Percentiles rank a stretch among this genome's conserved stretches.
Conservation (phyloP, 2,888 invertebrate species). For the Platynereis dumerilii region DNA sequence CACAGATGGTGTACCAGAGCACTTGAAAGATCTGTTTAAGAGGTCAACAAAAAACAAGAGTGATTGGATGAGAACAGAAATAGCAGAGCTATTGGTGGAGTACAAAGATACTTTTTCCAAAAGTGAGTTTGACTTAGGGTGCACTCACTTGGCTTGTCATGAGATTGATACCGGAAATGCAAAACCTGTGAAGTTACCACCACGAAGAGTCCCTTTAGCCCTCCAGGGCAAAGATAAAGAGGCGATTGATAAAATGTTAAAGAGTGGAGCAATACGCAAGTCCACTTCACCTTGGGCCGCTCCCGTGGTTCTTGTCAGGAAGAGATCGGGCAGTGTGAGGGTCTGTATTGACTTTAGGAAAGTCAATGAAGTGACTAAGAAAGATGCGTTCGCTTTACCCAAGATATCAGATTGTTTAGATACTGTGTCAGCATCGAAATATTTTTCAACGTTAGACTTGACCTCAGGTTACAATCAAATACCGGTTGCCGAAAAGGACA, state of each 20-base stretch:
- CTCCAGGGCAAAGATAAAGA: neutral
- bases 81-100: neutral
- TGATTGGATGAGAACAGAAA: neutral
- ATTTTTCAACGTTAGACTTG: constrained; percentile 35
- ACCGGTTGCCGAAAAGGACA: constrained; percentile 12
- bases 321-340: constrained; percentile 27
- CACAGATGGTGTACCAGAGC: neutral
- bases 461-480: constrained; percentile 18
- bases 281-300: constrained; percentile 7
- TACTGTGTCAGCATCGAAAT: constrained; percentile 27
- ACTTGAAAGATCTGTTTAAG: neutral
- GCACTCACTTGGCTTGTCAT: neutral
- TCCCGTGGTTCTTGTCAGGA: constrained; percentile 4
- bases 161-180: constrained; percentile 5
- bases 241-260: neutral
- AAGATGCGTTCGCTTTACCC: constrained; percentile 33
- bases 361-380: constrained; percentile 30
- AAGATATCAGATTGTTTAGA: constrained; percentile 27
- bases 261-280: neutral
- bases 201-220: constrained; percentile 2
- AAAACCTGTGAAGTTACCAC: constrained; percentile 6
- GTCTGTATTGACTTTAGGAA: constrained; percentile 35
- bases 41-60: neutral
- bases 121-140: constrained; percentile 6
- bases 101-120: neutral